phyloP scores from a whole-genome alignment of 1,140 invertebrate genomes.

The Bilobella aurantiaca region DNA sequence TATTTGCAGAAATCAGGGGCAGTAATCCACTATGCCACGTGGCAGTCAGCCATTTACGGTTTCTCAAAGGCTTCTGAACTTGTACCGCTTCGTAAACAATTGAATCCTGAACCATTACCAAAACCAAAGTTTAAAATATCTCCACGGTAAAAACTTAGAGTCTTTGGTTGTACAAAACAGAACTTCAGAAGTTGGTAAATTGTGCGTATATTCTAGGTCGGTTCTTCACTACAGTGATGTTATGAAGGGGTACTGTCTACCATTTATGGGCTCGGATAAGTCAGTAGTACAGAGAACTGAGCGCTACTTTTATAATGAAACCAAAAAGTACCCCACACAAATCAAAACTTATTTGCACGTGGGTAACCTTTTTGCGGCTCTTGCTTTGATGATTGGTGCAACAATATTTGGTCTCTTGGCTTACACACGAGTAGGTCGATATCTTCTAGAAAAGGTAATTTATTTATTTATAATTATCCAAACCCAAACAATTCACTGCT shows the following conservation, averaged over 20 bases:
- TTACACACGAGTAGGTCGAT: constrained; percentile 52
- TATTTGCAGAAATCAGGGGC: constrained; percentile 36
- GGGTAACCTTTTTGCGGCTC: constrained; percentile 41
- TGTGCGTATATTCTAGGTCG: background rate
- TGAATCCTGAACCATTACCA: constrained; percentile 56
- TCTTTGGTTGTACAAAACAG: background rate
- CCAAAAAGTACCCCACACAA: constrained; percentile 60
- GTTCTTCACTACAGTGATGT: constrained; percentile 8
- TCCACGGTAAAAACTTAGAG: background rate
- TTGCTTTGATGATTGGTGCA: constrained; percentile 48
- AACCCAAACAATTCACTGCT: too few species aligned
- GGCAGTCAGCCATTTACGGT: constrained; percentile 67
- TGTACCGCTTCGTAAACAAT: constrained; percentile 48
- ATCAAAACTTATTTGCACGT: constrained; percentile 51
- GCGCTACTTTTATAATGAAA: constrained; percentile 54
- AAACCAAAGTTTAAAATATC: constrained; percentile 41
- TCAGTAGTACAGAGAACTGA: constrained; percentile 67
- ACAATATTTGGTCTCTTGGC: constrained; percentile 54
- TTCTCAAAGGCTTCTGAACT: constrained; percentile 55
- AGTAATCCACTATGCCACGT: constrained; percentile 64
- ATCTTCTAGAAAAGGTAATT: constrained; percentile 53
- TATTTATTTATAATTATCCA: too few species aligned
- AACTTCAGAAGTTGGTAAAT: background rate
- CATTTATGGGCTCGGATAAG: constrained; percentile 67
- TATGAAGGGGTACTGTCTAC: constrained; percentile 54